Percentiles rank a stretch among this genome's conserved stretches.
phyloP scores from a whole-genome alignment of 1,140 invertebrate genomes.

The Piezodorus guildinii region DNA sequence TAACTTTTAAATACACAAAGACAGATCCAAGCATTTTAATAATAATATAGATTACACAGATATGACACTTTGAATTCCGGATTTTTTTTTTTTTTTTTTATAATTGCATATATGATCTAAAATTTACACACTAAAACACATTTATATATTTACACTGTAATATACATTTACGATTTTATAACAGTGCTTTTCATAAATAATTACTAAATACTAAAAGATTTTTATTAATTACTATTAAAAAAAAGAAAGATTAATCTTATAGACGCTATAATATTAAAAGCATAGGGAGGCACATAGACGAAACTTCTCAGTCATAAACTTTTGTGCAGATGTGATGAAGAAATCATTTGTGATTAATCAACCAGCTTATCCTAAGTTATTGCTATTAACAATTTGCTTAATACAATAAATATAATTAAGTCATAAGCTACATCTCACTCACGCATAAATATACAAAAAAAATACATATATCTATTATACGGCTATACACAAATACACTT shows the following conservation, averaged over 20 bases:
- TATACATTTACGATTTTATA: conserved; percentile 1
- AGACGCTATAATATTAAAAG: not conserved
- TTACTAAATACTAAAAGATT: not conserved
- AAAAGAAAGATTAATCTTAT: too few relatives aligned
- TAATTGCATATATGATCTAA: conserved; percentile 12
- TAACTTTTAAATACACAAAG: conserved; percentile 26
- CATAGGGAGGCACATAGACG: not conserved
- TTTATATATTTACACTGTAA: conserved; percentile 12
- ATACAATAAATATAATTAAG: too few relatives aligned
- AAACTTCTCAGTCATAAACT: not conserved
- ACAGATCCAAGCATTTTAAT: conserved; percentile 32
- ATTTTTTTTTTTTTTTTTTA: conserved; percentile 14
- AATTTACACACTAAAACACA: conserved; percentile 11
- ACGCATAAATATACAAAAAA: too few relatives aligned
- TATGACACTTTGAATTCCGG: conserved; percentile 18
- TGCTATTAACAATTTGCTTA: not conserved
- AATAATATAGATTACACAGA: conserved; percentile 24
- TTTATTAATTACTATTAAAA: too few relatives aligned
- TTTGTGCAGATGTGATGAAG: not conserved
- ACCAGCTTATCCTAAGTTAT: conserved; percentile 7
- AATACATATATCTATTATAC: too few relatives aligned
- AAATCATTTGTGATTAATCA: too few relatives aligned
- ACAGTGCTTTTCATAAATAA: not conserved
- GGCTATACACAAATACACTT: too few relatives aligned
- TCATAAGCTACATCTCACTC: too few relatives aligned